Conservation (phyloP, 1,140 invertebrate genomes). For the Coboldia fuscipes region DNA sequence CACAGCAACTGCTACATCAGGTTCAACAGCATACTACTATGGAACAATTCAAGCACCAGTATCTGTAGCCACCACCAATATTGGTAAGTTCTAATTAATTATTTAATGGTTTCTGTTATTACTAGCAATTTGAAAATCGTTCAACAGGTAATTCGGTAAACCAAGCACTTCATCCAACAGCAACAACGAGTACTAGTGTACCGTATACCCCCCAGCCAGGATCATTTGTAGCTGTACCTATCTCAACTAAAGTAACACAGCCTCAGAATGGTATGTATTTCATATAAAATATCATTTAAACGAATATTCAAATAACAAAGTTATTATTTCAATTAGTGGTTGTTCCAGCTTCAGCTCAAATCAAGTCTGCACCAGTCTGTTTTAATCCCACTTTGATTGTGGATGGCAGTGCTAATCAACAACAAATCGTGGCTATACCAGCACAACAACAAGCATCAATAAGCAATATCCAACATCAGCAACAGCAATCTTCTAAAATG, state of each 20-base stretch:
- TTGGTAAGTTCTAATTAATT: background rate
- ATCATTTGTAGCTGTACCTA: conserved; percentile 15
- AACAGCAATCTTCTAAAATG: no score
- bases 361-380: conserved; percentile 8
- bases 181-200: background rate
- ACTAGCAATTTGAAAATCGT: background rate
- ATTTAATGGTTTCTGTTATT: background rate
- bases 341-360: conserved; percentile 4
- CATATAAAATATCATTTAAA: no score
- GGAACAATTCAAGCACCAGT: conserved; percentile 1
- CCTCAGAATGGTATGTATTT: no score
- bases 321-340: no score
- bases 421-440: background rate
- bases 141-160: background rate
- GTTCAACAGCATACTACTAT: background rate
- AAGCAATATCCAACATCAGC: background rate
- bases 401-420: background rate
- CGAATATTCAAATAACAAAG: no score
- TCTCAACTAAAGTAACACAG: no score
- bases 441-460: background rate
- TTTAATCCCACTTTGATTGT: conserved; percentile 5
- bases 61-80: background rate
- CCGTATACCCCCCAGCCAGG: conserved; percentile 1
- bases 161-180: background rate
- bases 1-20: background rate